These are phyloP conservation scores for Masnerella sp. DNA, from an alignment of 2,888 invertebrate genomes.

Conservation along the genomic window DNA sequence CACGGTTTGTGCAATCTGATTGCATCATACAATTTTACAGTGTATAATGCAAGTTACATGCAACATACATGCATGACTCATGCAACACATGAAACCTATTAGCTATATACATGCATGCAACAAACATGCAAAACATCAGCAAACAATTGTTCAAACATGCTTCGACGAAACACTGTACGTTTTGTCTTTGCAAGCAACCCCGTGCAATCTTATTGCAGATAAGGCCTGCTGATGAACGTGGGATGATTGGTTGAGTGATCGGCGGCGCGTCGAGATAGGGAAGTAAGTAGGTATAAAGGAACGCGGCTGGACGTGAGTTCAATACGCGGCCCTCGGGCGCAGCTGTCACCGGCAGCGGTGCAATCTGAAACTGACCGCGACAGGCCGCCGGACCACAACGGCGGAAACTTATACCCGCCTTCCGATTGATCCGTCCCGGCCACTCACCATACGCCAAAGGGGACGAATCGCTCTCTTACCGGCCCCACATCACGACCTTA, in stretches of 20 bases:
- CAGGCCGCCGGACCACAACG: conserved; percentile 75
- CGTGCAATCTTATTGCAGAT: too few species aligned
- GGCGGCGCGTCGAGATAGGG: conserved; percentile 28
- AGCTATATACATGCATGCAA: too few species aligned
- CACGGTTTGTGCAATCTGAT: too few species aligned
- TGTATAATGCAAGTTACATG: too few species aligned
- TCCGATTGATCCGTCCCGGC: conserved; percentile 77
- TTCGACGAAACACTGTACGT: too few species aligned
- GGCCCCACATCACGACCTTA: conserved; percentile 50
- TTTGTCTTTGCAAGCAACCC: too few species aligned
- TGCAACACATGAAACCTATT: too few species aligned
- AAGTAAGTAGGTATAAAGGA: conserved; percentile 76
- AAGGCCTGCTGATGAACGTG: conserved; percentile 60
- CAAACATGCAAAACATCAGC: too few species aligned
- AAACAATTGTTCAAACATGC: too few species aligned
- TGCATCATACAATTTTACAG: too few species aligned
- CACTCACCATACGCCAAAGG: conserved; percentile 76
- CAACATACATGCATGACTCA: too few species aligned
- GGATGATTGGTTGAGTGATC: conserved; percentile 67
- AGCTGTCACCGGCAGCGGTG: conserved; percentile 77
- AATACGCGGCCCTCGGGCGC: conserved; percentile 75
- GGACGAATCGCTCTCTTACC: conserved; percentile 68
- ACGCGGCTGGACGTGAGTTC: conserved; percentile 76
- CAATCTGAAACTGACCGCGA: conserved; percentile 78
- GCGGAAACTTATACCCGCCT: conserved; percentile 77